Base-by-base conservation (phyloP, 2,797 vertebrate species). In the Linurgus olivaceus region DNA sequence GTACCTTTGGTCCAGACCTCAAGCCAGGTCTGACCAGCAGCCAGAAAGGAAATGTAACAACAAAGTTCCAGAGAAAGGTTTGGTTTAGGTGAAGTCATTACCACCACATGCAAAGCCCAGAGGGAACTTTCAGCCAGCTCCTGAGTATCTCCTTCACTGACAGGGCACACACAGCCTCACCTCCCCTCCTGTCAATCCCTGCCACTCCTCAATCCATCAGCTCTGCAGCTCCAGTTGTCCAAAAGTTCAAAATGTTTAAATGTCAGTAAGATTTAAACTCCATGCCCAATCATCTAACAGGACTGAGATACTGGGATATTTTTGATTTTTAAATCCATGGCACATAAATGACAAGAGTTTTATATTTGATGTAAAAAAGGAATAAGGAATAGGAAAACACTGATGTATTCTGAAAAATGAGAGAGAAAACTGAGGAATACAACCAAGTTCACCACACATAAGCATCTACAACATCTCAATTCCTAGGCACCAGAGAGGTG, bases 91-190 rank as follows among this genome's bases (percentile, higher is more conserved):
- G 33, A 62, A 66, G 17, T n/a, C 73, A 33, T 15, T 6, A 25
- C 10, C 26, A n/a, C 2, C 0, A 0, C 57, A 19, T 0, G 7
- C 44, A 58, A 42, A 55, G 25, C 33, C 61, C 45, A 67, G 47
- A 61, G 17, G 35, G 51, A 66, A 38, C 51, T 37, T 50, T 10
- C 1, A 2, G 29, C 26, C 59, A 65, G 24, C 4, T 76, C 19
- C 48, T 10, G 18, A 55, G 1, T 7, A 5, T 12, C 37, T 40
- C 59, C 70, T 42, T 68, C 65, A 73, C 55, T 70, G 35, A 57
- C 47, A 82, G 16, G 4, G 3, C 3, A 51, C 17, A 12, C 25
- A 18, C 0, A 20, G 20, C 35, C 58, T 24, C 58, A 25, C 75
- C 66, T 44, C 18, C 55, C 59, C 76, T 74, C 50, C 62, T 40